Evolutionary conservation across 2,888 invertebrate genomes (phyloP), one percentile per base, ranked within the genome.

Genomic region (Eupithecia exiguata): DNA sequence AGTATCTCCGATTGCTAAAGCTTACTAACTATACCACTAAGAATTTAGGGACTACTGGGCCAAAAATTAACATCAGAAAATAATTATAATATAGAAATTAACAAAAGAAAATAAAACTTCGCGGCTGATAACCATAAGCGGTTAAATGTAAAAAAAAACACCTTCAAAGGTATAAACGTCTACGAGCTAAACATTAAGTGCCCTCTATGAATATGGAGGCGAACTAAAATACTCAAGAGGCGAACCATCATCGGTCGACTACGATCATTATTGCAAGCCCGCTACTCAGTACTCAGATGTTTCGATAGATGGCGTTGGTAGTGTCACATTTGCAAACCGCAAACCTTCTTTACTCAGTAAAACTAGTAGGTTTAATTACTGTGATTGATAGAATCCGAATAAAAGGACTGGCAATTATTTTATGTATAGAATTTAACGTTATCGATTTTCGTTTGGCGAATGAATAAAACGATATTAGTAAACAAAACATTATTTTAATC

Each of bases 401-500:
- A 21, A 21, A 10, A 49, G 49, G 49, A n/a, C 49, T 53, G 1
- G 2, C 21, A 10, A 53, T 53, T 21, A 21, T 21, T 53, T 53
- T n/a, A 10, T 10, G 10, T n/a, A 53, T 21, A 53, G 49, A 21
- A 21, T 21, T n/a, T 49, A n/a, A 10, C 49, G 12, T 12, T 25
- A 53, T 25, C 12, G 21, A 25, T 14, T 25, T 1, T 21, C n/a
- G n/a, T n/a, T 5, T 25, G 58, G 49, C 25, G 25, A 58, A 12
- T 14, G 5, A 58, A 58, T 58, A 5, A 58, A 58, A 58, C 58
- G 21, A 58, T 58, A 25, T 62, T 80, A 77, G 77, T 86, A 86
- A 89, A 89, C 84, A 89, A 84, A 81, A 86, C 84, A 83, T 81
- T 82, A 80, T 83, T 86, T 87, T 86, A 89, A 85, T 85, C 84